These are phyloP conservation scores for Scaptomyza polygonia DNA, from an alignment of 2,888 invertebrate species.

Conservation along the genomic window DNA sequence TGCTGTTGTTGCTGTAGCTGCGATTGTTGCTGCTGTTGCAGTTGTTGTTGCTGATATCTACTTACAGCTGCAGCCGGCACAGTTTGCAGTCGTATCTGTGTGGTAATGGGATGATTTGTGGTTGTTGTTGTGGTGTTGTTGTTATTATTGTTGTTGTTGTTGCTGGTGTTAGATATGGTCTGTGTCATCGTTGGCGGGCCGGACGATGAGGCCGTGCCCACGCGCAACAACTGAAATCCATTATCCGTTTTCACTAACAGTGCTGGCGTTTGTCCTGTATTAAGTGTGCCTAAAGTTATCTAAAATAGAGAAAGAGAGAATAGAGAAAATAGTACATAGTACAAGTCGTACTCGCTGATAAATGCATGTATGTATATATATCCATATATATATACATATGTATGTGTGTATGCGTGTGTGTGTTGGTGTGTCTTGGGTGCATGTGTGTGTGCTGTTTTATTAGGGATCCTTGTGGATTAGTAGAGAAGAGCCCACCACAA, in stretches of 20 bases:
- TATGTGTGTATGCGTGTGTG: conserved; percentile 16
- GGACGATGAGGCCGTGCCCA: conserved; percentile 91
- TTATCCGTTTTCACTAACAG: conserved; percentile 98
- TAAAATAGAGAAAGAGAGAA: conserved; percentile 84
- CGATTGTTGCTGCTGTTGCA: conserved; percentile 72
- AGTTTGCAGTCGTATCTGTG: conserved; percentile 93
- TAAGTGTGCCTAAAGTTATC: conserved; percentile 95
- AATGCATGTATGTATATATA: conserved; percentile 38
- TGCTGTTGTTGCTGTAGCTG: conserved; percentile 63
- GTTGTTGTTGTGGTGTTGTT: conserved; percentile 73
- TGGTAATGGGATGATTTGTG: conserved; percentile 86
- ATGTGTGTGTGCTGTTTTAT: conserved; percentile 27
- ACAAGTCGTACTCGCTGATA: conserved; percentile 29
- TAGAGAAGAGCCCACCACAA: conserved; percentile 65
- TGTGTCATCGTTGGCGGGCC: conserved; percentile 85
- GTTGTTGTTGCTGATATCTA: conserved; percentile 87
- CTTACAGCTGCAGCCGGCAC: conserved; percentile 94
- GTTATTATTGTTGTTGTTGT: conserved; percentile 62
- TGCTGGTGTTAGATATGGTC: conserved; percentile 84
- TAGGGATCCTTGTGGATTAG: conserved; percentile 59
- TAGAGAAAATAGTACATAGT: conserved; percentile 36
- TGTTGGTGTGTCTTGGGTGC: conserved; percentile 18
- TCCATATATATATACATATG: conserved; percentile 34
- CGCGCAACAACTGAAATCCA: conserved; percentile 96
- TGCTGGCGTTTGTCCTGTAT: conserved; percentile 94